Conservation (phyloP, 2,797 vertebrate genomes). For the Liasis olivaceus region DNA sequence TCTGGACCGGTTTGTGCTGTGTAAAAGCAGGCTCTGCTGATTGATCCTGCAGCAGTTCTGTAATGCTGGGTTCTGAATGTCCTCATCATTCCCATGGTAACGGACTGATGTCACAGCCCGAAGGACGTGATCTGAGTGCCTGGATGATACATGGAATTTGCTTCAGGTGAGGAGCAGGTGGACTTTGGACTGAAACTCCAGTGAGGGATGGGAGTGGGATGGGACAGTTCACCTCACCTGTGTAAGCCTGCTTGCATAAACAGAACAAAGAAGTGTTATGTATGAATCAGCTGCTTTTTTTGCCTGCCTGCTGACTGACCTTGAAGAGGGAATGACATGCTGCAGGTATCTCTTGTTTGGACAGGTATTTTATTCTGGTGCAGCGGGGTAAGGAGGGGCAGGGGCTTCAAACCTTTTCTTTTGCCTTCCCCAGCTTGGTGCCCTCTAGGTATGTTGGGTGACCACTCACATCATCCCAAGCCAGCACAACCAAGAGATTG, state of each 20-base stretch:
- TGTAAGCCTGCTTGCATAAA: background rate
- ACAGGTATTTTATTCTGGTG: constrained; percentile 14
- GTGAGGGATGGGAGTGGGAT: constrained; percentile 31
- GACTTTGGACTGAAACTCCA: constrained; percentile 56
- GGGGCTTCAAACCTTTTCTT: background rate
- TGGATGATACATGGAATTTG: constrained; percentile 51
- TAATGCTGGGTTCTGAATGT: constrained; percentile 64
- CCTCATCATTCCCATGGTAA: constrained; percentile 64
- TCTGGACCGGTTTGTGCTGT: constrained; percentile 21
- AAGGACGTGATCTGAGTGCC: constrained; percentile 68
- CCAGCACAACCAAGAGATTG: background rate
- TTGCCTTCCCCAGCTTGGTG: background rate
- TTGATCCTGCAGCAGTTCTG: constrained; percentile 64
- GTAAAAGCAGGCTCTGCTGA: constrained; percentile 40
- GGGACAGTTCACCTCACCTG: constrained; percentile 17
- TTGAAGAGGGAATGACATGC: background rate
- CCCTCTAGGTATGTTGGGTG: background rate
- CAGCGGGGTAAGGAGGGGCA: background rate
- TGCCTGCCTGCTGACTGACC: constrained; percentile 2
- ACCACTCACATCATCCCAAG: background rate
- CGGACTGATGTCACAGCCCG: constrained; percentile 69
- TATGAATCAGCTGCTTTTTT: background rate
- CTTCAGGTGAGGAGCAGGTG: constrained; percentile 60
- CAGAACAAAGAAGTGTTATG: background rate
- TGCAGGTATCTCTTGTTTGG: constrained; percentile 36